phyloP scores from a whole-genome alignment of 64 coral and sea anemone species.

The Stichodactyla helianthus region DNA sequence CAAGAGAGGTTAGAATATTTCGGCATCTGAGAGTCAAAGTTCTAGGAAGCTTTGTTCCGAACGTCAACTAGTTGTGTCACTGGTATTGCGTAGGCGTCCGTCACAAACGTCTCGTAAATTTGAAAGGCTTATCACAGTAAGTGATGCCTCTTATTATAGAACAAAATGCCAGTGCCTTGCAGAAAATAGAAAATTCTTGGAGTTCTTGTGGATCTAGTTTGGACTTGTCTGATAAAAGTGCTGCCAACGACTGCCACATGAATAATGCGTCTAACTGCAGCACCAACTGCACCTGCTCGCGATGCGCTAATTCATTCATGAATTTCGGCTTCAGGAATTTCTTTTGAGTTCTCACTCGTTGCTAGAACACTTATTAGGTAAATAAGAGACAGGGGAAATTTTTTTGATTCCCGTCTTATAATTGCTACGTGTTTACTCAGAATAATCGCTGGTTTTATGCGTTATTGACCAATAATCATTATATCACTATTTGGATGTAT shows the following conservation, averaged over 20 bases:
- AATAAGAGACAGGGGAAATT: conserved; percentile 4
- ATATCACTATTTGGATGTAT: background rate
- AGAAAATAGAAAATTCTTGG: conserved; percentile 29
- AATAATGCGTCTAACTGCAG: background rate
- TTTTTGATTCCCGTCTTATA: conserved; percentile 18
- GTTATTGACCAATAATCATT: conserved; percentile 15
- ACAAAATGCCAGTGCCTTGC: background rate
- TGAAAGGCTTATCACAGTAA: conserved; percentile 21
- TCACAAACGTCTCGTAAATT: conserved; percentile 4
- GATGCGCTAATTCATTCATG: background rate
- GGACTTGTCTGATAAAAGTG: background rate
- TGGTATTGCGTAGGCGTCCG: conserved; percentile 27
- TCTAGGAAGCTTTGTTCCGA: conserved; percentile 20
- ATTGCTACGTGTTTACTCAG: conserved; percentile 23
- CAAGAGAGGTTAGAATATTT: conserved; percentile 26
- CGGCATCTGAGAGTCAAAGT: conserved; percentile 11
- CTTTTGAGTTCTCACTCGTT: background rate
- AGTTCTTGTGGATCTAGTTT: conserved; percentile 31
- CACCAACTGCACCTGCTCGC: background rate
- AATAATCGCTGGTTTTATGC: conserved; percentile 26
- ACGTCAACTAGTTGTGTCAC: conserved; percentile 10
- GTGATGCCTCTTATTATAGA: conserved; percentile 28
- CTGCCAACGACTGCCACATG: background rate
- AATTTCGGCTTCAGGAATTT: conserved; percentile 1
- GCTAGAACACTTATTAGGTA: background rate